Evolutionary conservation across 2,113 vertebrate genomes (phyloP).

Genomic region (Axis porcinus): DNA sequence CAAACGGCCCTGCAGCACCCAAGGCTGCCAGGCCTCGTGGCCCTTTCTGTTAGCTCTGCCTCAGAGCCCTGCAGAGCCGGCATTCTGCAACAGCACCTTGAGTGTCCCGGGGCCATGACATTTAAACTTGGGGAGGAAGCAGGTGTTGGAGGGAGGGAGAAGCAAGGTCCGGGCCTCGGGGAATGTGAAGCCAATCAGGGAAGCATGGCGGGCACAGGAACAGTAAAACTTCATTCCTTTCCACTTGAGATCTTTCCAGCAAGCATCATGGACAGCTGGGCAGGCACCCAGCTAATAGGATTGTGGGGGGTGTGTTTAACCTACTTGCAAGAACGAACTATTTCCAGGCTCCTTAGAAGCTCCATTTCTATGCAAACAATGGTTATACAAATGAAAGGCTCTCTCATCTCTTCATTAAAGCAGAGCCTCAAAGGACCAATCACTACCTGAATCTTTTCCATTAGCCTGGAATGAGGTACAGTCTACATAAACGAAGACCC

Average conservation of each 20-base stretch:
- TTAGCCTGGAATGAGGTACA: conserved; percentile 36
- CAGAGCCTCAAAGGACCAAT: conserved; percentile 52
- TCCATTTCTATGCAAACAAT: conserved; percentile 60
- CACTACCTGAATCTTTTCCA: conserved; percentile 40
- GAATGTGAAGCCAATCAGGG: neutral
- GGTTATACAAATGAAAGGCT: conserved; percentile 53
- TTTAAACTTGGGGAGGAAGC: neutral
- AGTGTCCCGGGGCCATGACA: neutral
- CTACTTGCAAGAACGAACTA: conserved; percentile 49
- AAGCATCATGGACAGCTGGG: neutral
- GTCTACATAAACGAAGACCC: conserved; percentile 50
- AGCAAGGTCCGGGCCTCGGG: neutral
- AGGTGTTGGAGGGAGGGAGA: neutral
- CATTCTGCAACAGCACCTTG: neutral
- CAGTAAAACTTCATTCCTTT: neutral
- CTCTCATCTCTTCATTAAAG: conserved; percentile 69
- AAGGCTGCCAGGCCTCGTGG: neutral
- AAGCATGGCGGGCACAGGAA: neutral
- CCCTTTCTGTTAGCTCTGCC: neutral
- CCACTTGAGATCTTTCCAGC: conserved; percentile 24
- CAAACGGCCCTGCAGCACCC: neutral
- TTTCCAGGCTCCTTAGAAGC: conserved; percentile 50
- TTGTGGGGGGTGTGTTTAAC: conserved; percentile 52
- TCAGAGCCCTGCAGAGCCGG: neutral
- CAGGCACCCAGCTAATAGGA: conserved; percentile 13